Percentiles rank a stretch among this genome's conserved stretches.
Evolutionary conservation across 2,797 vertebrate genomes (phyloP).

Genomic region (Molothrus aeneus): DNA sequence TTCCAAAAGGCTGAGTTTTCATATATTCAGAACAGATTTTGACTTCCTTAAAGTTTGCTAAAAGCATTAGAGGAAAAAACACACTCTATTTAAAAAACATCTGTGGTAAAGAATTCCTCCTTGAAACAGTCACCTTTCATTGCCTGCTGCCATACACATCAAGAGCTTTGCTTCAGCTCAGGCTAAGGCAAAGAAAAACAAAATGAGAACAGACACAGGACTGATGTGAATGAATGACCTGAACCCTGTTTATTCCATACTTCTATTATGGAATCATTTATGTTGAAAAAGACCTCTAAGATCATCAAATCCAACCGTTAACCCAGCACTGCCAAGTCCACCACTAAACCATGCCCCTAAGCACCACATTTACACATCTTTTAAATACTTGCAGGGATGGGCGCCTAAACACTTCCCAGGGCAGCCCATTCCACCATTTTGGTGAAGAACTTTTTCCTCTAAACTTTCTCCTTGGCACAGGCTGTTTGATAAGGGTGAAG

Average conservation of each 20-base stretch:
- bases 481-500: not conserved
- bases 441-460: not conserved
- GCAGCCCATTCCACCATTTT: not conserved
- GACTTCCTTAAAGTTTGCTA: slow-evolving; percentile 32
- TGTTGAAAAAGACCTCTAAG: not conserved
- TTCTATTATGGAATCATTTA: not conserved
- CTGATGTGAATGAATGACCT: not conserved
- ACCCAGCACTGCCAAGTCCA: not conserved
- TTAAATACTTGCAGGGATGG: not conserved
- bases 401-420: not conserved
- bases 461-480: not conserved
- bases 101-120: slow-evolving; percentile 48
- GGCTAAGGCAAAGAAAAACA: slow-evolving; percentile 19
- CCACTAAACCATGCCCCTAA: not conserved
- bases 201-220: not conserved
- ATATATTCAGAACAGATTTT: slow-evolving; percentile 4
- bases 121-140: slow-evolving; percentile 34
- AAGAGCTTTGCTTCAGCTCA: not conserved
- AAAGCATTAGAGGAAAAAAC: slow-evolving; percentile 27
- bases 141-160: slow-evolving; percentile 45
- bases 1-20: not conserved
- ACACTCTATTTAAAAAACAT: slow-evolving; percentile 44
- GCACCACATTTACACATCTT: not conserved
- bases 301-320: not conserved
- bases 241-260: not conserved